phyloP scores from a whole-genome alignment of 2,113 vertebrate genomes.

The Phodopus roborovskii region DNA sequence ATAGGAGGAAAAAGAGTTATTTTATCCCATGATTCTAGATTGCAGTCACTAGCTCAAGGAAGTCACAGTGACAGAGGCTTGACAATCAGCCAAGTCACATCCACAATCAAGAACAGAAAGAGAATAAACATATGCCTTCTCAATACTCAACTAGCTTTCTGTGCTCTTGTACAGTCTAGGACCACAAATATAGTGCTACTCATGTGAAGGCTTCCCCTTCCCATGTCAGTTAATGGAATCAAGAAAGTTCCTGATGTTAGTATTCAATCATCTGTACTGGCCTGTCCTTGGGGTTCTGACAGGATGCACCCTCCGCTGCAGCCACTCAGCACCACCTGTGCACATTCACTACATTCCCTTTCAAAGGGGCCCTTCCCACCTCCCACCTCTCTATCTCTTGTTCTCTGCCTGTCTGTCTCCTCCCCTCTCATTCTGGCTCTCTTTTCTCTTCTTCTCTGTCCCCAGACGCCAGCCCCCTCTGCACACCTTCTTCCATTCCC shows the following conservation, averaged over 20 bases:
- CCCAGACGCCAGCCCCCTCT: no score
- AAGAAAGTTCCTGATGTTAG: neutral
- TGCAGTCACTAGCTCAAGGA: neutral
- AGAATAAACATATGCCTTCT: neutral
- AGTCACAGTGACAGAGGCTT: neutral
- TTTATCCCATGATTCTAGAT: neutral
- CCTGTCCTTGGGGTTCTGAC: no score
- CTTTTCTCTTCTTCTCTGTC: no score
- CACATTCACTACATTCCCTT: no score
- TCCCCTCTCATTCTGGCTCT: no score
- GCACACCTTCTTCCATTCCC: no score
- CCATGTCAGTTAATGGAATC: neutral
- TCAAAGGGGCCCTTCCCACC: no score
- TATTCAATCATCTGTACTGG: no score
- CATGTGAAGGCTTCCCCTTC: neutral
- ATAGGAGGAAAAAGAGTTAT: neutral
- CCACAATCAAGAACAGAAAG: neutral
- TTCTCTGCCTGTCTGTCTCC: no score
- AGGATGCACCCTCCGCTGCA: no score
- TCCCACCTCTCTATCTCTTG: no score
- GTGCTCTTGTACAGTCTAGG: neutral
- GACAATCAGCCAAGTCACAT: neutral
- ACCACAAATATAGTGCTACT: neutral
- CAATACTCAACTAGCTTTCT: neutral
- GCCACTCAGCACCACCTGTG: no score